Evolutionary conservation across 2,888 invertebrate genomes (phyloP).

Genomic region (Lamproptera curius): DNA sequence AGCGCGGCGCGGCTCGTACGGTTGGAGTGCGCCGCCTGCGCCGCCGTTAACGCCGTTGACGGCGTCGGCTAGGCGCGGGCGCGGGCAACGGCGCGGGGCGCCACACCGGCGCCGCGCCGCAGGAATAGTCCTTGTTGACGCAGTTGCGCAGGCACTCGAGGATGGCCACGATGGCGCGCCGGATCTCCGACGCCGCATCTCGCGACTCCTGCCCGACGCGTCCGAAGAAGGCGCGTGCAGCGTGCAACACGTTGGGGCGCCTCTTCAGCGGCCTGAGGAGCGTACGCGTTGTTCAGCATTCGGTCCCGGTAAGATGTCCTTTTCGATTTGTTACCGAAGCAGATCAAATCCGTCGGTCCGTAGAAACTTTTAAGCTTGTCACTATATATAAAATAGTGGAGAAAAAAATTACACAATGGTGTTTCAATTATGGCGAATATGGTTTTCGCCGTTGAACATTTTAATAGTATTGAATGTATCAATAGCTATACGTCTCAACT

Average conservation of each 20-base stretch:
- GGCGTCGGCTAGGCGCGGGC: conserved; percentile 50
- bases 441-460: no score
- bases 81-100: conserved; percentile 44
- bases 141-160: conserved; percentile 99
- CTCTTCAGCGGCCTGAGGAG: conserved; percentile 97
- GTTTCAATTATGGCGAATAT: no score
- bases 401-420: no score
- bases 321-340: no score
- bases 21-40: conserved; percentile 83
- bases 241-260: conserved; percentile 98
- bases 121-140: conserved; percentile 94
- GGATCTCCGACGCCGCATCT: conserved; percentile 98
- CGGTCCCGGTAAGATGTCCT: no score
- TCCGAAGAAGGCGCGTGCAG: conserved; percentile 99
- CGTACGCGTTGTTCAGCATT: no score
- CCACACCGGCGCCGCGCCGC: conserved; percentile 50
- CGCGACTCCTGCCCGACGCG: conserved; percentile 97
- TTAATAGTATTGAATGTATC: no score
- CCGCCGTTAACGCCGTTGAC: conserved; percentile 83
- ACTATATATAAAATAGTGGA: no score
- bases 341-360: no score
- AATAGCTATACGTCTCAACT: no score
- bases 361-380: no score
- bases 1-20: conserved; percentile 93
- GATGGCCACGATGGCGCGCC: conserved; percentile 98